These are phyloP conservation scores for Phengaris arion DNA, from an alignment of 2,888 invertebrate species.

Conservation along the genomic window DNA sequence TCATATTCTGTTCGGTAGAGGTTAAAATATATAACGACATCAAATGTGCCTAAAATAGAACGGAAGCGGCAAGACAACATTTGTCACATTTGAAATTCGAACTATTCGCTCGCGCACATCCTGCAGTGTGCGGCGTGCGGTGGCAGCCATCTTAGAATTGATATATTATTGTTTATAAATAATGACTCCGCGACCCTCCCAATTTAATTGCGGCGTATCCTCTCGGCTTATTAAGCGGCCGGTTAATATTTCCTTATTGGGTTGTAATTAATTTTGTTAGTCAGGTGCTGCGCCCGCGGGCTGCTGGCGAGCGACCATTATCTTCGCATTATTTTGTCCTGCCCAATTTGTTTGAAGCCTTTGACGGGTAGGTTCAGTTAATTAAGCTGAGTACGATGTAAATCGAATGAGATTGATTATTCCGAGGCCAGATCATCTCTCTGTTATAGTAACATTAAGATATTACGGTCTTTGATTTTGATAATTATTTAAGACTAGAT, in stretches of 20 bases:
- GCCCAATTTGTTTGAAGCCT: constrained; percentile 75
- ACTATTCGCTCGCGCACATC: constrained; percentile 40
- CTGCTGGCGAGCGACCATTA: constrained; percentile 63
- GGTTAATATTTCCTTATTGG: constrained; percentile 78
- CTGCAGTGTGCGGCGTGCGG: constrained; percentile 61
- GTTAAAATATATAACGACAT: neutral
- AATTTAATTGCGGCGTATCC: constrained; percentile 78
- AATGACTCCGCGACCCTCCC: constrained; percentile 72
- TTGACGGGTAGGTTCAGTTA: constrained; percentile 70
- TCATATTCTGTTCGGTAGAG: no score
- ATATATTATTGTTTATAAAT: constrained; percentile 80
- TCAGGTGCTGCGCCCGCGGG: constrained; percentile 71
- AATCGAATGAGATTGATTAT: constrained; percentile 31
- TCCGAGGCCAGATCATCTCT: neutral
- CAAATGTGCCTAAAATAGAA: constrained; percentile 26
- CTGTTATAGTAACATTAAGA: neutral
- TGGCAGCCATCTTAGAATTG: constrained; percentile 75
- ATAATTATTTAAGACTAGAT: neutral
- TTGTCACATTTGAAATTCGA: constrained; percentile 4
- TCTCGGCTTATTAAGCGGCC: constrained; percentile 76
- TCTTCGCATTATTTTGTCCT: constrained; percentile 72
- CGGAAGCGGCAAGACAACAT: constrained; percentile 40
- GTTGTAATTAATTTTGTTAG: constrained; percentile 77
- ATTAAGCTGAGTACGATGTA: constrained; percentile 56
- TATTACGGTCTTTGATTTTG: neutral